phyloP scores from a whole-genome alignment of 2,797 vertebrate species.

The Chanos chanos region DNA sequence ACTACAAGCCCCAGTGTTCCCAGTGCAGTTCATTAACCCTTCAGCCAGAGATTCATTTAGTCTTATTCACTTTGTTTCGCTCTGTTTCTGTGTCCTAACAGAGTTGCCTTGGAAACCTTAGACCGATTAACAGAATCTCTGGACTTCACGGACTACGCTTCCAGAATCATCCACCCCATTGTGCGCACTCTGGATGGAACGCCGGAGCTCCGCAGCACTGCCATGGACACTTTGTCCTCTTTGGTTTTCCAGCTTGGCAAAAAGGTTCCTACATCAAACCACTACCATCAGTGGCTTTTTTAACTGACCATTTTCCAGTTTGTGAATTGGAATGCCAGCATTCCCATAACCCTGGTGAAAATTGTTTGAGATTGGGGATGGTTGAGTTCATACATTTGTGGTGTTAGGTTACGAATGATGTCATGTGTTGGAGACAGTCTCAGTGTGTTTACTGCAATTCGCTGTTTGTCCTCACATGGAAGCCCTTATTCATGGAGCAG shows the following conservation, averaged over 20 bases:
- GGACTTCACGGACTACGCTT: conserved; percentile 97
- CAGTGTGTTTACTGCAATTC: conserved; percentile 40
- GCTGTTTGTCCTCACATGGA: conserved; percentile 8
- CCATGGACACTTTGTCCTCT: conserved; percentile 97
- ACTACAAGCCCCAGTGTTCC: no score
- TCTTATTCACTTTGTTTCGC: not conserved
- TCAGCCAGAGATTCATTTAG: no score
- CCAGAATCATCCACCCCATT: conserved; percentile 95
- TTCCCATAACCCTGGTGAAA: conserved; percentile 1
- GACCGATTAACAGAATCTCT: conserved; percentile 93
- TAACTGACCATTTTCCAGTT: not conserved
- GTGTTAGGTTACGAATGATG: not conserved
- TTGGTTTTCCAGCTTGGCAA: conserved; percentile 97
- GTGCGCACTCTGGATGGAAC: conserved; percentile 90
- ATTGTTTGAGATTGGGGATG: not conserved
- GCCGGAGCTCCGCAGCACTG: conserved; percentile 86
- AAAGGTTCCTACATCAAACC: conserved; percentile 74
- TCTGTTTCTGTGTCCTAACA: conserved; percentile 60
- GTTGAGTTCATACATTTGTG: not conserved
- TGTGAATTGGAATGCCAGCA: not conserved
- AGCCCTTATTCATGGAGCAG: conserved; percentile 56
- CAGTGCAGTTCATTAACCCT: no score
- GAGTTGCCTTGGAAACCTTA: conserved; percentile 92
- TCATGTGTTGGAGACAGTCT: conserved; percentile 36
- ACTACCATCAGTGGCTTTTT: not conserved